A percentile compares a stretch with the other conserved stretches of the same genome.
Conservation (phyloP, 2,113 vertebrate species). For the Oplegnathus fasciatus region DNA sequence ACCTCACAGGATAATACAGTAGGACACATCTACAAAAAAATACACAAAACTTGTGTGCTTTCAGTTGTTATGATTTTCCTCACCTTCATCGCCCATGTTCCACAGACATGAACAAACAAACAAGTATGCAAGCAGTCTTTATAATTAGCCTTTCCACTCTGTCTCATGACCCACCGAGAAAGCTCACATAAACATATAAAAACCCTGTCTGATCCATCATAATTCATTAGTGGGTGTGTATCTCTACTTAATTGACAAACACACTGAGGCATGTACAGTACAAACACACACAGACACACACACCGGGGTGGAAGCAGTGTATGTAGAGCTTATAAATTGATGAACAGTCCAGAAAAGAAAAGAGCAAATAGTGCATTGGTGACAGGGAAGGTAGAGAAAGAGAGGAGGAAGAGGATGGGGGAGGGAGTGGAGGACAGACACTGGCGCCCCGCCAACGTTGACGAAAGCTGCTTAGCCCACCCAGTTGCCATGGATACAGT, state of each 20-base stretch:
- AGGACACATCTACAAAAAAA: neutral
- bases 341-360: slow-evolving; percentile 46
- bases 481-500: slow-evolving; percentile 95
- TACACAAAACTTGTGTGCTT: neutral
- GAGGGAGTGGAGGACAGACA: slow-evolving; percentile 81
- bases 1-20: neutral
- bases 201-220: slow-evolving; percentile 43
- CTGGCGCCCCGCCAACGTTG: slow-evolving; percentile 88
- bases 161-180: slow-evolving; percentile 31
- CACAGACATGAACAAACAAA: slow-evolving; percentile 1
- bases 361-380: slow-evolving; percentile 51
- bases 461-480: slow-evolving; percentile 92
- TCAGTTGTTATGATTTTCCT: too few species aligned
- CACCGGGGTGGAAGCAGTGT: neutral
- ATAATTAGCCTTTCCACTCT: slow-evolving; percentile 24
- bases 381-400: slow-evolving; percentile 69
- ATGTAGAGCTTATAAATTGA: slow-evolving; percentile 31
- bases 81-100: neutral
- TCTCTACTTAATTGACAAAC: neutral
- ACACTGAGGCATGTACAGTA: neutral
- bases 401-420: slow-evolving; percentile 75
- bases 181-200: slow-evolving; percentile 36
- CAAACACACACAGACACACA: neutral
- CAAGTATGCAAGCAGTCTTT: slow-evolving; percentile 1
- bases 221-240: slow-evolving; percentile 28